A percentile compares a stretch with the other conserved stretches of the same genome.
These are phyloP conservation scores for Calephelis perditalis DNA, from an alignment of 2,888 invertebrate genomes.

Conservation along the genomic window DNA sequence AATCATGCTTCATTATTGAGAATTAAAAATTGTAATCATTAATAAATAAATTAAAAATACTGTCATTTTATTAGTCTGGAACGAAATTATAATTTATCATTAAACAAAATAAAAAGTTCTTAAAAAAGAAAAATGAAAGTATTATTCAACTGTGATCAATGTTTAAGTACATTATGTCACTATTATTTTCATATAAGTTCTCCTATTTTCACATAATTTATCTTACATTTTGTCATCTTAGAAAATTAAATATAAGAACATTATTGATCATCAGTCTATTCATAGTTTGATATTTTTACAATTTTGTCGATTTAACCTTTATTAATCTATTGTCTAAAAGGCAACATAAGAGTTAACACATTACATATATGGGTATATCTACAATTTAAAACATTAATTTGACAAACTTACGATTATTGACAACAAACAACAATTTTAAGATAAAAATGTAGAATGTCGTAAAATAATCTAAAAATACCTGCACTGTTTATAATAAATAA, in stretches of 20 bases:
- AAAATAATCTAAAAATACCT: constrained; percentile 37
- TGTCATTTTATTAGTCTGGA: constrained; percentile 65
- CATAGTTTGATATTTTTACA: constrained; percentile 74
- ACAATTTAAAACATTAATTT: constrained; percentile 62
- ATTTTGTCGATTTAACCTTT: constrained; percentile 72
- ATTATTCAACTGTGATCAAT: constrained; percentile 54
- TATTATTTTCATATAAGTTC: constrained; percentile 45
- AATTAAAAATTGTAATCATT: constrained; percentile 51
- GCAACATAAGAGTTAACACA: constrained; percentile 64
- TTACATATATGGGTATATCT: constrained; percentile 53
- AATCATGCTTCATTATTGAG: constrained; percentile 52
- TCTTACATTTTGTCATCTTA: constrained; percentile 74
- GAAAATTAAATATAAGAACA: constrained; percentile 75
- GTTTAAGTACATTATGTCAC: constrained; percentile 67
- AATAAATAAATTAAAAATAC: constrained; percentile 73
- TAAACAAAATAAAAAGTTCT: constrained; percentile 44
- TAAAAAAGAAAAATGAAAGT: constrained; percentile 77
- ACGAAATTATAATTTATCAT: constrained; percentile 39
- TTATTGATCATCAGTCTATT: constrained; percentile 78
- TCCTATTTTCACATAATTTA: constrained; percentile 66
- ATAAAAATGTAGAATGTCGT: constrained; percentile 35
- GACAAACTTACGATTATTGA: constrained; percentile 49
- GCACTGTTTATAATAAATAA: constrained; percentile 66
- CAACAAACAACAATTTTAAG: constrained; percentile 6
- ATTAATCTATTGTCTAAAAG: constrained; percentile 60